These are phyloP conservation scores for Psilopogon haemacephalus DNA, from an alignment of 2,113 vertebrate species.

Conservation along the genomic window DNA sequence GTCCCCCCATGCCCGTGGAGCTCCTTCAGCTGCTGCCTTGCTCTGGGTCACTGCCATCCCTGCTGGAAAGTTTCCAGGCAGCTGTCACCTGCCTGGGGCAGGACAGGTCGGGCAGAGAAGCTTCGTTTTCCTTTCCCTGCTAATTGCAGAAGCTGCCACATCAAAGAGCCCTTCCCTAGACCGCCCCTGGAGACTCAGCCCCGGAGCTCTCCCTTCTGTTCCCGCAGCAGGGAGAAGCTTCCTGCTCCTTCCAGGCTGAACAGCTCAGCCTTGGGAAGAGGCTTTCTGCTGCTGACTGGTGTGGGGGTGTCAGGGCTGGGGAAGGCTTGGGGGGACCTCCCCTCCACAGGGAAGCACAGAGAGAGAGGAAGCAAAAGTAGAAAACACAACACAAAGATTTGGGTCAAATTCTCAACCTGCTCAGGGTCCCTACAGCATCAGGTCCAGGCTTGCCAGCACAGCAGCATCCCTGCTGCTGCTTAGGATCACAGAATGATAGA, in stretches of 20 bases:
- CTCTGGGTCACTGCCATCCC: not conserved
- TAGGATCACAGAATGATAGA: too few species aligned
- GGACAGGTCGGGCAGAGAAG: not conserved
- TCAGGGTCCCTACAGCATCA: too few species aligned
- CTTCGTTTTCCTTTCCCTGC: conserved; percentile 38
- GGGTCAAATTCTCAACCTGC: too few species aligned
- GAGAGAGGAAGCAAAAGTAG: too few species aligned
- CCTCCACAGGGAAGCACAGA: too few species aligned
- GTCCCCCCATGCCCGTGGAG: not conserved
- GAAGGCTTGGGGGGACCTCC: not conserved
- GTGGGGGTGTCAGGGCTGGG: not conserved
- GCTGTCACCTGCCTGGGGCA: not conserved
- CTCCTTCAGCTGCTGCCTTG: accelerated
- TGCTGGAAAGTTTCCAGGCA: not conserved
- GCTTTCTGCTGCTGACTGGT: not conserved
- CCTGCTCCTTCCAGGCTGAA: not conserved
- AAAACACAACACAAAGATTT: too few species aligned
- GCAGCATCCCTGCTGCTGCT: too few species aligned
- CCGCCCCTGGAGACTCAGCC: not conserved
- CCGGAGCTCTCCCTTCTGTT: not conserved
- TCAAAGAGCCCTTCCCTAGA: conserved; percentile 12
- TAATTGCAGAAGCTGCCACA: conserved; percentile 33
- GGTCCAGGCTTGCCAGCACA: too few species aligned
- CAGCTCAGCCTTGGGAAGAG: not conserved
- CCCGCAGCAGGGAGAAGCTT: not conserved